Percentiles rank a stretch among this genome's conserved stretches.
Evolutionary conservation across 2,888 invertebrate species (phyloP).

Genomic region (Petrolisthes cinctipes): DNA sequence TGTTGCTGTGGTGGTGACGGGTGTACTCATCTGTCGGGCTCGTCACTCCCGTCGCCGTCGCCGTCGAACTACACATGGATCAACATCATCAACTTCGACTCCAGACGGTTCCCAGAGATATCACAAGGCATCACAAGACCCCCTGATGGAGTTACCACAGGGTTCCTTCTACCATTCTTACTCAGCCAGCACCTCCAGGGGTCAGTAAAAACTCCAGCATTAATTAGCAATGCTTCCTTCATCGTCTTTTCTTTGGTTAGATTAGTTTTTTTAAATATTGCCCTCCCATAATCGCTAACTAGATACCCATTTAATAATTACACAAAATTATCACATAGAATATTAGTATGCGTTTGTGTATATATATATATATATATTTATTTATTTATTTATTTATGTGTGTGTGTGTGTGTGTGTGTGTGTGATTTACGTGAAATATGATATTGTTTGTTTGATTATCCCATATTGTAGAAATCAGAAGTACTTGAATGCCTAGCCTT

Average conservation of each 20-base stretch:
- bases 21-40: constrained; percentile 48
- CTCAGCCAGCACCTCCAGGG: constrained; percentile 30
- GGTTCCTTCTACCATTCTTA: constrained; percentile 33
- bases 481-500: not conserved
- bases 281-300: too few relatives aligned
- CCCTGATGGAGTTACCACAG: constrained; percentile 47
- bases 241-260: too few relatives aligned
- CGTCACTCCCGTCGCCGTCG: constrained; percentile 13
- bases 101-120: constrained; percentile 1
- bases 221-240: too few relatives aligned
- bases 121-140: constrained; percentile 29
- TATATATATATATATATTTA: too few relatives aligned
- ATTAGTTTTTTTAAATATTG: too few relatives aligned
- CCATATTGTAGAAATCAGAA: not conserved
- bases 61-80: not conserved
- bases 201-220: constrained; percentile 4
- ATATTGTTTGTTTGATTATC: not conserved
- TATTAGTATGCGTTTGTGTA: too few relatives aligned
- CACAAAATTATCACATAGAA: too few relatives aligned
- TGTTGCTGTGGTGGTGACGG: constrained; percentile 51
- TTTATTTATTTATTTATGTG: too few relatives aligned
- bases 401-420: not conserved
- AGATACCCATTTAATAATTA: too few relatives aligned
- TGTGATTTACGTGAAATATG: not conserved
- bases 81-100: constrained; percentile 18